phyloP scores from a whole-genome alignment of 2,113 vertebrate species.

The Barbus barbus region DNA sequence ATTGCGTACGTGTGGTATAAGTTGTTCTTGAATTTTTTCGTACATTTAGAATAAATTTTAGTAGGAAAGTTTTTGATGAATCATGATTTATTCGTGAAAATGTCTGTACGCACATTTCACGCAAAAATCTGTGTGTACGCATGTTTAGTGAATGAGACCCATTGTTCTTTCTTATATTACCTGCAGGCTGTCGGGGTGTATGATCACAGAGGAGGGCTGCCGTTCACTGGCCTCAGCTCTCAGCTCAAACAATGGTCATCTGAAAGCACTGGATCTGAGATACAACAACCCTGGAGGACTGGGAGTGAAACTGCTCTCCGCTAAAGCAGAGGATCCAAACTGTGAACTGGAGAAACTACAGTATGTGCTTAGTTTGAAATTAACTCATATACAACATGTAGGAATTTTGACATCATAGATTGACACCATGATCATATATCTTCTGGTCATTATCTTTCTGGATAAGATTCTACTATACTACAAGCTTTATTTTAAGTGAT shows the following conservation, averaged over 20 bases:
- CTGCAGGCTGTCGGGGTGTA: too few relatives aligned
- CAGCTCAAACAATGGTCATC: neutral
- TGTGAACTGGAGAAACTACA: constrained; percentile 1
- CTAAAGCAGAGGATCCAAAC: neutral
- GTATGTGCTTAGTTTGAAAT: neutral
- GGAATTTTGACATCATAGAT: neutral
- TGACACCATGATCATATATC: neutral
- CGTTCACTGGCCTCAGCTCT: neutral
- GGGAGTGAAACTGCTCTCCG: neutral
- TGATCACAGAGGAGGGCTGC: neutral
- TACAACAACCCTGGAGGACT: neutral
- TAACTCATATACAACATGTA: neutral
- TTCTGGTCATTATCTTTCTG: neutral
- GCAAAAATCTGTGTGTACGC: too few relatives aligned
- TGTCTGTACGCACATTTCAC: too few relatives aligned
- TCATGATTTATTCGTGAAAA: too few relatives aligned
- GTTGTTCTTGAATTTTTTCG: too few relatives aligned
- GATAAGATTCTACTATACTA: neutral
- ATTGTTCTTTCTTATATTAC: too few relatives aligned
- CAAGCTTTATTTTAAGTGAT: neutral
- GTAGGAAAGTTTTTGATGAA: too few relatives aligned
- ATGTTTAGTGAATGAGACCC: too few relatives aligned
- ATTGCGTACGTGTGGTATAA: too few relatives aligned
- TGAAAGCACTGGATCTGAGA: constrained; percentile 40
- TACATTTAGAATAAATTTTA: too few relatives aligned